A percentile compares a stretch with the other conserved stretches of the same genome.
phyloP scores from a whole-genome alignment of 2,888 invertebrate species.

The Lepetodrilus schrolli region DNA sequence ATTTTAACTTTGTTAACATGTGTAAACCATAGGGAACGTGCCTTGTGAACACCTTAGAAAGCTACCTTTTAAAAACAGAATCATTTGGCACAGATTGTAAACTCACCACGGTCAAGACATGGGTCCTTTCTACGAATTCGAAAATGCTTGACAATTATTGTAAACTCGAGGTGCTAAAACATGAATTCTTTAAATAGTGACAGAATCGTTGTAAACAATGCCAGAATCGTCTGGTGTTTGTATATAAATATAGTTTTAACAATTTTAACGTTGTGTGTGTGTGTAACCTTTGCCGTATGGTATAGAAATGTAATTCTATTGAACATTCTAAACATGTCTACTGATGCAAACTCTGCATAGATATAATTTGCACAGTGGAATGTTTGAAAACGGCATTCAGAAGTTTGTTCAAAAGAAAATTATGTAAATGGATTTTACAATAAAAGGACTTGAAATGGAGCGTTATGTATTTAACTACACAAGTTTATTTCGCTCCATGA shows the following conservation, averaged over 20 bases:
- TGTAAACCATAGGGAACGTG: not conserved
- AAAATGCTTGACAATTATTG: not conserved
- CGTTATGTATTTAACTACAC: not conserved
- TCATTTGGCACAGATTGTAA: not conserved
- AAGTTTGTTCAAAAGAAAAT: no score
- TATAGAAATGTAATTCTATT: no score
- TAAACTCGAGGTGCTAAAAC: not conserved
- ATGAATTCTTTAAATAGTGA: conserved; percentile 9
- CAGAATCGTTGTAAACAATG: not conserved
- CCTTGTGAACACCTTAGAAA: no score
- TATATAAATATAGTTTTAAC: not conserved
- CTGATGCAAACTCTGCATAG: no score
- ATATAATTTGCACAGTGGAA: no score
- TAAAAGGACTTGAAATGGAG: no score
- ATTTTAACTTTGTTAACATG: conserved; percentile 26
- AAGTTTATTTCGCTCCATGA: not conserved
- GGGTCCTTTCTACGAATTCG: not conserved
- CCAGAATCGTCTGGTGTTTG: not conserved
- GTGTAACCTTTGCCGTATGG: no score
- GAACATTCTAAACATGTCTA: no score
- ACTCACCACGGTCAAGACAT: not conserved
- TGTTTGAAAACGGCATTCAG: no score
- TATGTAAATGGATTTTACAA: no score
- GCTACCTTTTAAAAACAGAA: not conserved
- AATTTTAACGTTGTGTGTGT: no score